Base-by-base conservation (phyloP, 2,113 vertebrate species). In the Actenoides lindsayi region DNA sequence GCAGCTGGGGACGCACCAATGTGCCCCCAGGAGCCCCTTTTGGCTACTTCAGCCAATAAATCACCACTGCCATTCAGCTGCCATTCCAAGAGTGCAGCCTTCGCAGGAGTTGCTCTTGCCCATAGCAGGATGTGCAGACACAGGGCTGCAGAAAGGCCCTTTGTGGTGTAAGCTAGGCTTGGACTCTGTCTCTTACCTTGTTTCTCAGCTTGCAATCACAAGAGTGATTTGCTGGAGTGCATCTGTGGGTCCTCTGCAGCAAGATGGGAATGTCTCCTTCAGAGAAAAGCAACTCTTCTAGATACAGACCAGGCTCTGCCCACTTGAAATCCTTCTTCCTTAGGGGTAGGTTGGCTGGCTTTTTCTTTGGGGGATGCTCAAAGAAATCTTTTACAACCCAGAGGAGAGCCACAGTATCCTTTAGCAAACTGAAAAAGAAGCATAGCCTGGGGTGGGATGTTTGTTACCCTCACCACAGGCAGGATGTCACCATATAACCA, bases 101-200 rank as follows among this genome's bases (percentile, higher is more conserved):
- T 14, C 30, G 39, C 4, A 2, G 16, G 15, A 59, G 5, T 3
- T 82, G 42, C 42, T 74, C 65, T 81, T 13, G 3, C 50, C 51
- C 31, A 21, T 33, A 69, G 8, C 2, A 31, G 31, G 17, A 24
- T 41, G 31, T 4, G 7, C 46, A 79, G 41, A 41, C 37, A 8
- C 2, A 7, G 30, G 31, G 27, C 57, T 73, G 46, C n/a, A 54
- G 24, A 79, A 87, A 79, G 65, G 20, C 57, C 1, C 1, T 54
- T 17, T 44, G 4, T 44, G 17, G 33, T 17, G 9, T 37, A 25
- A 1, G 0, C 0, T 18, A 5, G 16, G 5, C 19, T 78, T 35
- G 41, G 35, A 20, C 31, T n/a, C 11, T 39, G 6, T 10, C n/a
- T 67, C 46, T 65, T 33, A 60, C 27, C 2, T 6, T 11, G 7